A percentile compares a stretch with the other conserved stretches of the same genome.
Evolutionary conservation across 2,888 invertebrate species (phyloP).

Genomic region (Scelioninae gen. 2): DNA sequence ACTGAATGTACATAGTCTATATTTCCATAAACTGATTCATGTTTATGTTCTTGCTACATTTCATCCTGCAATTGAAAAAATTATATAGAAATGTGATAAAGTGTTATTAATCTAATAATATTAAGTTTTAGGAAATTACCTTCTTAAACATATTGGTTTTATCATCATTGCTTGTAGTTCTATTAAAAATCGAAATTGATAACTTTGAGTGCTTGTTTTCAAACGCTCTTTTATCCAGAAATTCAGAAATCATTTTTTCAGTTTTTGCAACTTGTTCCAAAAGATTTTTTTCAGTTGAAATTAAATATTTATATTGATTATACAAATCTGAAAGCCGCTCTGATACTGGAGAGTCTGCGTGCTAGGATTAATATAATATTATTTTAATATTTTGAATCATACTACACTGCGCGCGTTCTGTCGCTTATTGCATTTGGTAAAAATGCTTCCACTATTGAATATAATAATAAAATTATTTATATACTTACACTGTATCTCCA

Average conservation of each 20-base stretch:
- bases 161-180: neutral
- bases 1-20: too few species aligned
- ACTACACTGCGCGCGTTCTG: too few species aligned
- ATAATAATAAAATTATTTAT: neutral
- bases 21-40: too few species aligned
- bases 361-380: neutral
- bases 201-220: neutral
- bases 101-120: too few species aligned
- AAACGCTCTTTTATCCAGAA: neutral
- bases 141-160: neutral
- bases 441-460: neutral
- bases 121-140: too few species aligned
- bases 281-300: neutral
- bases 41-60: too few species aligned
- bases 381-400: too few species aligned
- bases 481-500: constrained; percentile 80
- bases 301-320: neutral
- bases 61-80: too few species aligned
- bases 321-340: neutral
- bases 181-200: neutral
- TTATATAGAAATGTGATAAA: too few species aligned
- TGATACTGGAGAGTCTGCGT: neutral
- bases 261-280: neutral
- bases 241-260: neutral
- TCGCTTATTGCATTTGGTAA: too few species aligned